phyloP scores from a whole-genome alignment of 2,888 invertebrate genomes.

The Yponomeuta cagnagella region DNA sequence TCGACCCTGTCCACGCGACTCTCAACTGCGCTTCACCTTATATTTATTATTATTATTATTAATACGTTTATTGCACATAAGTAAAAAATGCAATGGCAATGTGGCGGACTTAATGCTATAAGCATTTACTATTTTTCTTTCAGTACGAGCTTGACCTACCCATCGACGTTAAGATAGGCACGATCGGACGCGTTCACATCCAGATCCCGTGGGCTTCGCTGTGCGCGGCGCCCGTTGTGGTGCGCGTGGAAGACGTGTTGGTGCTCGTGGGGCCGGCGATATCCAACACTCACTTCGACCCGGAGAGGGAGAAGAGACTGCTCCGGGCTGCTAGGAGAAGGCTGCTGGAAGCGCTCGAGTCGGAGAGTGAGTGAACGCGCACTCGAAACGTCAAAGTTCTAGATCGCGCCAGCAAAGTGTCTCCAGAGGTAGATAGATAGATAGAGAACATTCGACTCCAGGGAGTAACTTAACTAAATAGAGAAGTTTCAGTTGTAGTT shows the following conservation, averaged over 20 bases:
- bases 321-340: conserved; percentile 83
- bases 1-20: too few relatives aligned
- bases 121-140: neutral
- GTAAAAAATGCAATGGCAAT: too few relatives aligned
- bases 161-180: conserved; percentile 87
- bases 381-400: neutral
- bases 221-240: conserved; percentile 82
- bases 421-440: too few relatives aligned
- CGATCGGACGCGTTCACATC: conserved; percentile 83
- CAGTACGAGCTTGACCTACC: conserved; percentile 89
- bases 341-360: conserved; percentile 80
- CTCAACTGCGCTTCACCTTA: too few relatives aligned
- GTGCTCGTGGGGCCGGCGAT: conserved; percentile 85
- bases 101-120: too few relatives aligned
- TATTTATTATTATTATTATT: too few relatives aligned
- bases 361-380: conserved; percentile 38
- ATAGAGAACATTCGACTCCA: too few relatives aligned
- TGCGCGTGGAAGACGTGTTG: conserved; percentile 85
- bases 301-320: conserved; percentile 82
- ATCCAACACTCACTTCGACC: conserved; percentile 80
- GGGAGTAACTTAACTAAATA: too few relatives aligned
- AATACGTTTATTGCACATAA: too few relatives aligned
- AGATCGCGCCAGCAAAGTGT: too few relatives aligned
- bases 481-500: too few relatives aligned
- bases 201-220: conserved; percentile 88